Evolutionary conservation across 2,113 vertebrate species (phyloP).

Genomic region (Cygnus atratus): DNA sequence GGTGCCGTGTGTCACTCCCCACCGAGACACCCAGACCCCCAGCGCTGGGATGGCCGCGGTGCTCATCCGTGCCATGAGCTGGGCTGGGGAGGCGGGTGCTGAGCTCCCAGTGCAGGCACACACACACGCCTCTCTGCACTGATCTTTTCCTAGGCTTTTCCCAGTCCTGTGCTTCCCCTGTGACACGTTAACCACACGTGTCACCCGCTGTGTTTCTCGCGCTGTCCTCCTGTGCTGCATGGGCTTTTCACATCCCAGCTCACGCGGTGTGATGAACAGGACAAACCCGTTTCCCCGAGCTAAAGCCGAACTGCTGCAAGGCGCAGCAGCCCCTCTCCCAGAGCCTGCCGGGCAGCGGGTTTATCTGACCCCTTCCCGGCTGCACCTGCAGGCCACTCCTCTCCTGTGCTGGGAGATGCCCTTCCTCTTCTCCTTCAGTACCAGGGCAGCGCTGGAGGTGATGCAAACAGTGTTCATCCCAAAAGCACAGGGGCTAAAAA

Average conservation of each 20-base stretch:
- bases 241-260: not conserved
- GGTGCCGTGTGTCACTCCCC: rapidly evolving
- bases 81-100: rapidly evolving
- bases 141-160: constrained; percentile 42
- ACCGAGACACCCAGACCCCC: rapidly evolving
- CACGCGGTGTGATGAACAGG: not conserved
- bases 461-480: not conserved
- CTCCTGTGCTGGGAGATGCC: not conserved
- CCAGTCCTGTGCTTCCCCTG: not conserved
- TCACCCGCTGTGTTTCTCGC: rapidly evolving
- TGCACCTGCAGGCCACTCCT: not conserved
- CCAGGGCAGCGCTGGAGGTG: rapidly evolving
- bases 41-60: rapidly evolving
- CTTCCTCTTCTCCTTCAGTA: not conserved
- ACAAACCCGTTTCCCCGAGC: not conserved
- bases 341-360: not conserved
- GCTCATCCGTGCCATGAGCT: not conserved
- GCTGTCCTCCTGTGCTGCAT: not conserved
- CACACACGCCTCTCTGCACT: not conserved
- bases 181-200: not conserved
- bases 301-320: not conserved
- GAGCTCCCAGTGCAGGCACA: not conserved
- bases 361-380: not conserved
- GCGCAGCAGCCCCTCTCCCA: not conserved
- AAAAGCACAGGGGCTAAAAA: rapidly evolving